Percentiles rank a stretch among this genome's conserved stretches.
phyloP scores from a whole-genome alignment of 37 sponge, comb jelly and placozoan species.

The Mnemiopsis leidyi region DNA sequence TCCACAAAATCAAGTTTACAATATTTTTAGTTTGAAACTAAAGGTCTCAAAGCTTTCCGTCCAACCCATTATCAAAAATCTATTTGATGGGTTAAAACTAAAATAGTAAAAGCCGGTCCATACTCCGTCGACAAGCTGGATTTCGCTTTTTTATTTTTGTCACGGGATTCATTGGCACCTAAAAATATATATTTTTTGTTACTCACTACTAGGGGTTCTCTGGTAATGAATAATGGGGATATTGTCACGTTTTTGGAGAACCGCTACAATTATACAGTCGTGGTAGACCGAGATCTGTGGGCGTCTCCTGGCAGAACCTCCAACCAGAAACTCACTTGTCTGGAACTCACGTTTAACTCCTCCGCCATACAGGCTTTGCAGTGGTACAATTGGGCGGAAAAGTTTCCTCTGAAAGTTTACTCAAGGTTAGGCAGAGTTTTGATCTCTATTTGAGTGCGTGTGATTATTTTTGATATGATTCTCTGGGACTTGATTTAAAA shows the following conservation, averaged over 20 bases:
- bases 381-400: neutral
- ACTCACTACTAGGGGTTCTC: neutral
- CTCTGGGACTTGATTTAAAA: no score
- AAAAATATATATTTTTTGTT: neutral
- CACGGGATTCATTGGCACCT: neutral
- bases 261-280: neutral
- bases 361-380: neutral
- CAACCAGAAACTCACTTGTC: neutral
- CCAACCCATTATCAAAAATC: no score
- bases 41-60: no score
- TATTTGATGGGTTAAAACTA: no score
- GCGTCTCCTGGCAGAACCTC: neutral
- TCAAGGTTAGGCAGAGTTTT: neutral
- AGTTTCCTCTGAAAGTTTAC: neutral
- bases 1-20: neutral
- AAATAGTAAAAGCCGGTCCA: no score
- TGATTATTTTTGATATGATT: no score
- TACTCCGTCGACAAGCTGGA: no score
- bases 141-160: no score
- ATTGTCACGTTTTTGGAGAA: neutral
- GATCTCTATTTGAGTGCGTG: no score
- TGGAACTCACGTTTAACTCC: neutral
- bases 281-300: neutral
- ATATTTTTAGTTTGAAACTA: no score
- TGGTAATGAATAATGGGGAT: neutral